phyloP scores from a whole-genome alignment of 2,113 vertebrate species.

The Rallus limicola region DNA sequence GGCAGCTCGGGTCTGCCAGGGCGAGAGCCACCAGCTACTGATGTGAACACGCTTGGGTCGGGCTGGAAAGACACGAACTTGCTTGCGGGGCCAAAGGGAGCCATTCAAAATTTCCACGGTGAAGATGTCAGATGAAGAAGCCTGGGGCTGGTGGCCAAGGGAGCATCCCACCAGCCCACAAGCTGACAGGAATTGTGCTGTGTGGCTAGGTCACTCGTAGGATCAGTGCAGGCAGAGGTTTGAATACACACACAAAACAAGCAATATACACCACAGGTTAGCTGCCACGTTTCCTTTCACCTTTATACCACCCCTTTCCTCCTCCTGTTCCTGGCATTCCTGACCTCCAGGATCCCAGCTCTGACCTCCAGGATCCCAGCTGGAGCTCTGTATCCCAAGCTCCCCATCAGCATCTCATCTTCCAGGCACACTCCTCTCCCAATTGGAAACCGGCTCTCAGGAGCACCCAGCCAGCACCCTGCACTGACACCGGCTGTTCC shows the following conservation, averaged over 20 bases:
- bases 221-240: fast-evolving
- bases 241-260: background rate
- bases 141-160: background rate
- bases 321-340: background rate
- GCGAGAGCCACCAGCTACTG: fast-evolving
- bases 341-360: background rate
- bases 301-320: fast-evolving
- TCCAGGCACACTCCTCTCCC: background rate
- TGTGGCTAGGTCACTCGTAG: fast-evolving
- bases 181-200: background rate
- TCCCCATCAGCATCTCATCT: background rate
- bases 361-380: background rate
- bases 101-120: background rate
- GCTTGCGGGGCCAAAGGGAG: background rate
- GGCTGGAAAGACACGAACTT: background rate
- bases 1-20: background rate
- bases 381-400: background rate
- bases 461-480: background rate
- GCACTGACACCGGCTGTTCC: background rate
- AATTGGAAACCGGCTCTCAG: fast-evolving
- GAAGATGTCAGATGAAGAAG: background rate
- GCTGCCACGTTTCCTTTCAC: background rate
- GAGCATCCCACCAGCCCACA: background rate
- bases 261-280: background rate
- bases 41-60: fast-evolving